phyloP scores from a whole-genome alignment of 2,797 vertebrate species.

The Cuculus canorus region DNA sequence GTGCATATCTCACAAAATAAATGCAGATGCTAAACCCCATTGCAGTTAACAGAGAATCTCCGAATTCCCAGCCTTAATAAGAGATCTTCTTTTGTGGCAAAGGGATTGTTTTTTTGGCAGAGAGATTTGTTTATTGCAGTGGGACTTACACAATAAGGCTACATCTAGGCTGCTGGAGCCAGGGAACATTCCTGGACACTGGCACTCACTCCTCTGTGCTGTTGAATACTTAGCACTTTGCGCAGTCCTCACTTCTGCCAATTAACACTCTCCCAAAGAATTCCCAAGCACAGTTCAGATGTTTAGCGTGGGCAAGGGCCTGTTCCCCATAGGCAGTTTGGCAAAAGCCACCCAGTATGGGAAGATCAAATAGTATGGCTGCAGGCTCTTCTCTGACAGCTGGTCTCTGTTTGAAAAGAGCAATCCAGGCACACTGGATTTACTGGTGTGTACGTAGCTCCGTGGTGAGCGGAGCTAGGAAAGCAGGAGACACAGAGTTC shows the following conservation, averaged over 20 bases:
- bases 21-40: background rate
- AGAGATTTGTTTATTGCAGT: conserved; percentile 24
- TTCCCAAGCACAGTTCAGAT: background rate
- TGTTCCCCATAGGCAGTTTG: background rate
- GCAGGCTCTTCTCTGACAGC: background rate
- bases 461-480: background rate
- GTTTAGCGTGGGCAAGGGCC: background rate
- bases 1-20: background rate
- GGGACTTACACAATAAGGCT: background rate
- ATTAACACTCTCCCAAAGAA: background rate
- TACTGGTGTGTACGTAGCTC: background rate
- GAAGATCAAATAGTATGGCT: background rate
- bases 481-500: background rate
- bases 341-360: background rate
- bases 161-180: conserved; percentile 17
- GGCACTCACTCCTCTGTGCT: background rate
- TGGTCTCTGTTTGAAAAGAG: background rate
- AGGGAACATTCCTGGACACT: conserved; percentile 43
- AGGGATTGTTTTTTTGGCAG: background rate
- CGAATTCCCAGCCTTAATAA: background rate
- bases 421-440: fast-evolving
- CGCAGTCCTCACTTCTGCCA: background rate
- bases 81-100: background rate
- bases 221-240: background rate
- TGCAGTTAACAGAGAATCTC: background rate